Conservation (phyloP, 1,140 invertebrate genomes). For the Melanaphis sacchari region DNA sequence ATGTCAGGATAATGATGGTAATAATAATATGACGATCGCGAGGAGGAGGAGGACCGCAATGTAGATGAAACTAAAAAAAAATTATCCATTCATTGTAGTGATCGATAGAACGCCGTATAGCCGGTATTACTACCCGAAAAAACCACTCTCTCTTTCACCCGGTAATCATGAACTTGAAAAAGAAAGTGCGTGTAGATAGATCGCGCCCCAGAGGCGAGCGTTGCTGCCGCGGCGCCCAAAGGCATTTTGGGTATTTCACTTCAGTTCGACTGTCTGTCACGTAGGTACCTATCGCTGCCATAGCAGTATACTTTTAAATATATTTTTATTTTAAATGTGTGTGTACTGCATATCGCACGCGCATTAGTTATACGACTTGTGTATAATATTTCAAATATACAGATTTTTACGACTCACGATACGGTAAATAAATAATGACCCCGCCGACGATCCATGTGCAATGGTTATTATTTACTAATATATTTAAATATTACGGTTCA, state of each 20-base stretch:
- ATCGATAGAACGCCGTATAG: not conserved
- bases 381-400: not conserved
- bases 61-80: not conserved
- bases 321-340: not conserved
- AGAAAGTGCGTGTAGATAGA: constrained; percentile 44
- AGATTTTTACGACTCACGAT: not conserved
- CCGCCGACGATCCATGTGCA: not conserved
- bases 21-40: not conserved
- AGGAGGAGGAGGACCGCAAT: not conserved
- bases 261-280: not conserved
- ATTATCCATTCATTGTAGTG: not conserved
- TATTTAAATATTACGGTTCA: not conserved
- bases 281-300: not conserved
- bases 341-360: not conserved
- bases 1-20: constrained; percentile 16
- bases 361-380: not conserved
- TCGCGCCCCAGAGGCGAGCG: constrained; percentile 5
- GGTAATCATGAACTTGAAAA: constrained; percentile 55
- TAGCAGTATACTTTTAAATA: not conserved
- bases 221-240: constrained; percentile 6
- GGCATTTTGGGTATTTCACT: constrained; percentile 41
- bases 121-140: constrained; percentile 18
- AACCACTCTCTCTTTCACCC: constrained; percentile 55
- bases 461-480: not conserved
- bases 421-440: not conserved